Percentiles rank a stretch among this genome's conserved stretches.
Evolutionary conservation across 2,113 vertebrate species (phyloP).

Genomic region (Dasypus novemcinctus): DNA sequence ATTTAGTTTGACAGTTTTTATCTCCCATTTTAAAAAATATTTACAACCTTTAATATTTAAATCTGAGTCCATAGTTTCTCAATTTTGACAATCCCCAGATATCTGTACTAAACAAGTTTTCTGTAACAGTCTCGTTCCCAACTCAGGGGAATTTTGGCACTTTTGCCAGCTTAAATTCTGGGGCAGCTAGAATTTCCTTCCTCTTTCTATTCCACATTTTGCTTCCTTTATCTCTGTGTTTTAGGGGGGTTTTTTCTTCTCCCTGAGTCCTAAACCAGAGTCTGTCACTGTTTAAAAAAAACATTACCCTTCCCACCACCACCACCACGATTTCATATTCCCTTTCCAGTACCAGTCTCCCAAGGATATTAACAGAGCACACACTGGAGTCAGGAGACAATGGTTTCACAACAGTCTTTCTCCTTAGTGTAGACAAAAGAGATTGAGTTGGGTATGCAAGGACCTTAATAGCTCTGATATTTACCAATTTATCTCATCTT

Average conservation of each 20-base stretch:
- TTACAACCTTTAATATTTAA: slow-evolving; percentile 19
- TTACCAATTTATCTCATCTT: neutral
- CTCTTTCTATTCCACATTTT: slow-evolving; percentile 56
- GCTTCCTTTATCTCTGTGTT: slow-evolving; percentile 27
- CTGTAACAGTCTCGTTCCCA: neutral
- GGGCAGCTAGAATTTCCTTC: slow-evolving; percentile 50
- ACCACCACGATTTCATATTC: neutral
- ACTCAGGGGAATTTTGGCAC: slow-evolving; percentile 2
- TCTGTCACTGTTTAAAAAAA: neutral
- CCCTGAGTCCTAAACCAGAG: neutral
- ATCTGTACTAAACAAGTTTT: slow-evolving; percentile 7
- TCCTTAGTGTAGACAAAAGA: neutral
- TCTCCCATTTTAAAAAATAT: neutral
- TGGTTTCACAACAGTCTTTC: neutral
- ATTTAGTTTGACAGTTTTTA: neutral
- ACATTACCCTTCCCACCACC: neutral
- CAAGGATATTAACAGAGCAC: neutral
- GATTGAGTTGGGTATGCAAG: neutral
- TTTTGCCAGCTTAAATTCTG: slow-evolving; percentile 16
- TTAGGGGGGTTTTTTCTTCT: slow-evolving; percentile 1
- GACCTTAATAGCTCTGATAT: neutral
- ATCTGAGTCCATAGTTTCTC: slow-evolving; percentile 12
- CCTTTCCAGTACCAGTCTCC: neutral
- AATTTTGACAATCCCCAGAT: neutral
- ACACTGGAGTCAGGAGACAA: rapidly evolving